These are phyloP conservation scores for Sminthopsis crassicaudata DNA, from an alignment of 2,113 vertebrate species.

Conservation along the genomic window DNA sequence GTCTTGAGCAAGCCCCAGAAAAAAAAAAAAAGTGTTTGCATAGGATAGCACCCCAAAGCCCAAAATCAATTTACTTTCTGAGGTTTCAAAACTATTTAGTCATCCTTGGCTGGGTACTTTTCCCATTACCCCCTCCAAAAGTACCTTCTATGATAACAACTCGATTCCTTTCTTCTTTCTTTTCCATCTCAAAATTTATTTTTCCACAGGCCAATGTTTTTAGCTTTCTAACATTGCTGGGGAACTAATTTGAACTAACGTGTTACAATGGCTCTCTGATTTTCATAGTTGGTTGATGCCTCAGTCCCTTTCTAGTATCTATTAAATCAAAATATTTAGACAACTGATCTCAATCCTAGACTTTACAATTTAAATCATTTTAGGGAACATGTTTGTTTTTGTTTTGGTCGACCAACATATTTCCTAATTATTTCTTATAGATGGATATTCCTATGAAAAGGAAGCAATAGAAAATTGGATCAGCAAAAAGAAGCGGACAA, in stretches of 20 bases:
- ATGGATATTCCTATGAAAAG: slow-evolving; percentile 97
- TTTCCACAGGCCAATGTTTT: neutral
- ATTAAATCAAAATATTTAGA: neutral
- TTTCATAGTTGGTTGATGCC: neutral
- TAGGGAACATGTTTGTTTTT: neutral
- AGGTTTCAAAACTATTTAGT: neutral
- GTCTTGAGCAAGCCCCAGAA: neutral
- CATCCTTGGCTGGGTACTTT: neutral
- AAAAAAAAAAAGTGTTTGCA: neutral
- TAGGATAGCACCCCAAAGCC: neutral
- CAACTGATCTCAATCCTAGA: neutral
- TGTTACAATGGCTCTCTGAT: neutral
- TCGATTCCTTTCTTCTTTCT: neutral
- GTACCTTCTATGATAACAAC: neutral
- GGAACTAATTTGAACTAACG: neutral
- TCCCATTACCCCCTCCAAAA: neutral
- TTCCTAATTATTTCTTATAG: slow-evolving; percentile 80
- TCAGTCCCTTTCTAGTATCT: neutral
- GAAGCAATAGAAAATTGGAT: slow-evolving; percentile 95
- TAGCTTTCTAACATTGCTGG: neutral
- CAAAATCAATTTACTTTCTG: neutral
- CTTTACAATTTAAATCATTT: neutral
- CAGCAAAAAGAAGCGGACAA: slow-evolving; percentile 90
- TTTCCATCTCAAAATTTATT: neutral
- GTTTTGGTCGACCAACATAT: neutral